A percentile compares a stretch with the other conserved stretches of the same genome.
Conservation (phyloP, 2,113 vertebrate species). For the Eolophus roseicapilla region DNA sequence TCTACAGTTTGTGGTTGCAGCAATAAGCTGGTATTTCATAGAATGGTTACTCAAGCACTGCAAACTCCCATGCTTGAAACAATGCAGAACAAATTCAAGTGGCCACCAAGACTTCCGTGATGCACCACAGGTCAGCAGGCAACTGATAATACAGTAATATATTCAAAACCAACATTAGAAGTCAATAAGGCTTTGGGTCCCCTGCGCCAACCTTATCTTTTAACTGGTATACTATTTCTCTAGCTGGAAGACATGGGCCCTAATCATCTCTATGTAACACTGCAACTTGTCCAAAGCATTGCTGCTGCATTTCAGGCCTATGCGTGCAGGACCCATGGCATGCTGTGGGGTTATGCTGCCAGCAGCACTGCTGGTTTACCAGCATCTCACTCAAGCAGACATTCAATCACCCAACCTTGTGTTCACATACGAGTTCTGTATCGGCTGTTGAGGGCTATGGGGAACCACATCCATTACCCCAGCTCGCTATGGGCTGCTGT, state of each 20-base stretch:
- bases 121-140: neutral
- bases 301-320: neutral
- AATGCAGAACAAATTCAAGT: neutral
- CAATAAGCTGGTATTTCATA: neutral
- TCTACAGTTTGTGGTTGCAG: neutral
- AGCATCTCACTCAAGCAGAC: neutral
- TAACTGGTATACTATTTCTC: neutral
- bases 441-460: rapidly evolving
- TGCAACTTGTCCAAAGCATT: neutral
- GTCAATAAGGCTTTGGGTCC: neutral
- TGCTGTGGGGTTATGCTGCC: neutral
- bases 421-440: rapidly evolving
- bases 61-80: neutral
- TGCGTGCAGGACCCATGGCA: neutral
- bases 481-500: neutral
- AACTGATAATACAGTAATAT: neutral
- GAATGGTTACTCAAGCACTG: neutral
- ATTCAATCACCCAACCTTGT: rapidly evolving
- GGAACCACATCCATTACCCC: neutral
- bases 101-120: neutral
- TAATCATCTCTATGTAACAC: neutral
- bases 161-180: neutral
- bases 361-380: neutral
- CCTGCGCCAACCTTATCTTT: neutral
- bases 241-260: neutral